Percentiles rank a stretch among this genome's conserved stretches.
phyloP scores from a whole-genome alignment of 2,797 vertebrate species.

The Hoplostethus atlanticus region DNA sequence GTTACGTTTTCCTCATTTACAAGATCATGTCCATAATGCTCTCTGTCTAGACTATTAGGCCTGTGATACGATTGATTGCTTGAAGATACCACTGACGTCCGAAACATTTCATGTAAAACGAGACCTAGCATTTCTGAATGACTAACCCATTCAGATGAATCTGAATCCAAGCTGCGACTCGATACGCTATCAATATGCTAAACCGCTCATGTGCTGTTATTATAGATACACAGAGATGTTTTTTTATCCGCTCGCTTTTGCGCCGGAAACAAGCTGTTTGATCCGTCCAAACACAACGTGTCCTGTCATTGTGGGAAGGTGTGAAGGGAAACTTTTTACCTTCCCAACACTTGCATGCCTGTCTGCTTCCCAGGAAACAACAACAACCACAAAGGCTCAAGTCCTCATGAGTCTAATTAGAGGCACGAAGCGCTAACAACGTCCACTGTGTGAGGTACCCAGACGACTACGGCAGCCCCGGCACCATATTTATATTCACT shows the following conservation, averaged over 20 bases:
- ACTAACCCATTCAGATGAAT: too few relatives aligned
- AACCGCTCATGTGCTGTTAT: conserved; percentile 6
- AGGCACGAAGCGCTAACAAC: conserved; percentile 55
- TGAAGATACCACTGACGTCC: not conserved
- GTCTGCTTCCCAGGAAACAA: conserved; percentile 73
- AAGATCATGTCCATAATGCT: not conserved
- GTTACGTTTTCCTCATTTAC: not conserved
- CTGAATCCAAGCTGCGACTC: too few relatives aligned
- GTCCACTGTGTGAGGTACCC: conserved; percentile 51
- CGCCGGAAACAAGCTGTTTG: conserved; percentile 15
- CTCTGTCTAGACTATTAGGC: not conserved
- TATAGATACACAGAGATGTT: conserved; percentile 8
- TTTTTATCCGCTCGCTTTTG: conserved; percentile 26
- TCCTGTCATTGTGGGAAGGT: conserved; percentile 37
- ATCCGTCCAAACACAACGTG: conserved; percentile 22
- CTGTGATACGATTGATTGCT: not conserved
- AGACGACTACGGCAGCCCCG: conserved; percentile 48
- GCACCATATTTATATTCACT: conserved; percentile 39
- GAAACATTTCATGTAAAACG: not conserved
- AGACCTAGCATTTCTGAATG: too few relatives aligned
- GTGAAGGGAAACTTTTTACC: conserved; percentile 43
- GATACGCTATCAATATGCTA: conserved; percentile 3
- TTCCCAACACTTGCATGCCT: conserved; percentile 68
- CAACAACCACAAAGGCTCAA: conserved; percentile 62
- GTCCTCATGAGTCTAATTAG: conserved; percentile 79